Evolutionary conservation across 2,888 invertebrate genomes (phyloP), one percentile per base, ranked within the genome.

Genomic region (Iselma pallidipennis): DNA sequence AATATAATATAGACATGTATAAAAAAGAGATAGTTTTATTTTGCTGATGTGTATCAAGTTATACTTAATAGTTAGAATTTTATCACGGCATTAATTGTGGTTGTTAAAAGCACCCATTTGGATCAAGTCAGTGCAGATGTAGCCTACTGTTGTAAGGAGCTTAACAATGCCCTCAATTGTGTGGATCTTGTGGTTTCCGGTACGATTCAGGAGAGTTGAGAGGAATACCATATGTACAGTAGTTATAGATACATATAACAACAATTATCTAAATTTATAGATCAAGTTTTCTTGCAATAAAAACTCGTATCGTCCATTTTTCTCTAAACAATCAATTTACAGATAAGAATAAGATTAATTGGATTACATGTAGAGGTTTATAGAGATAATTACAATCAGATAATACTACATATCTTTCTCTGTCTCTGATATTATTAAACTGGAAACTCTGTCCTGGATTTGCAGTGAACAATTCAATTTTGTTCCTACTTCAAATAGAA

Each of bases 81-180:
- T 42, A 19, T 21, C 42, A 19, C 9, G 1, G 19, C 19, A 42
- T 42, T 42, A 42, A 42, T 42, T 42, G 45, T n/a, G 26, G 16
- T 12, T 26, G 23, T 33, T 25, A 50, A 51, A 59, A 60, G 28
- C 49, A 52, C 59, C 19, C 9, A 19, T 42, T 42, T 58, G 68
- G 67, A 67, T 69, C 67, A 61, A 67, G 66, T 55, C 62, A 42
- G 42, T 67, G 68, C 68, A 69, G 66, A 70, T 71, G 73, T 71
- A 73, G 66, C 70, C 65, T 63, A 71, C 67, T 73, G 71, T 42
- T 71, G 71, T 76, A 76, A 76, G 76, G 69, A 74, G 76, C 75
- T 76, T 74, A 75, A 75, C 74, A 73, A 74, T 74, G 68, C 69
- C 71, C 70, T 64, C 73, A 69, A 75, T 76, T 76, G 75, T 76